These are phyloP conservation scores for Ahaetulla prasina DNA, from an alignment of 2,113 vertebrate genomes.

Conservation along the genomic window DNA sequence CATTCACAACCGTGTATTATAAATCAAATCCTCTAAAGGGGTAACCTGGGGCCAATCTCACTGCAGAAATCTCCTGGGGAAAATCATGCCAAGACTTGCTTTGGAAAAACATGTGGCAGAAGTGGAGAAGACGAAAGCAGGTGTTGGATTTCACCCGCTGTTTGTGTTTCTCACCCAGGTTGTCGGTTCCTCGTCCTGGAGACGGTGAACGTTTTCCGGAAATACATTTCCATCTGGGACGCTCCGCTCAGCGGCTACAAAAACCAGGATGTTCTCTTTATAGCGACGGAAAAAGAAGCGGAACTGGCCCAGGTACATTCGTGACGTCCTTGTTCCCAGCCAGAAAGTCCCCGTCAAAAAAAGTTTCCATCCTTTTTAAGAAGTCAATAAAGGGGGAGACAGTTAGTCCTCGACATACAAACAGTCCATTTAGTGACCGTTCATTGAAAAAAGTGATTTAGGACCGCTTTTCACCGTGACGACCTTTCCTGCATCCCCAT, in stretches of 20 bases:
- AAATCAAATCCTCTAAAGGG: neutral
- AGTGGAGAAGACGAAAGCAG: neutral
- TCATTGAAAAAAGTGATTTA: too few relatives aligned
- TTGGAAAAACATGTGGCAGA: neutral
- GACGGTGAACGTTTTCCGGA: slow-evolving; percentile 81
- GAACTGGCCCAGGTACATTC: slow-evolving; percentile 76
- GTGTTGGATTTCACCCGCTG: neutral
- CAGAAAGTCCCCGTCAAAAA: neutral
- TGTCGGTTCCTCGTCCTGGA: slow-evolving; percentile 77
- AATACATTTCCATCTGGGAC: slow-evolving; percentile 86
- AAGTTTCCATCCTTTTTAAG: too few relatives aligned
- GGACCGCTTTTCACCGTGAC: too few relatives aligned
- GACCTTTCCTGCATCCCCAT: too few relatives aligned
- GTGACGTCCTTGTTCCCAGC: neutral
- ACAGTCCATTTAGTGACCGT: too few relatives aligned
- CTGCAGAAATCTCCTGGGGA: too few relatives aligned
- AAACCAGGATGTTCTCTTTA: slow-evolving; percentile 66
- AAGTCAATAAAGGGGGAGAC: neutral
- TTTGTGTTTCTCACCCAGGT: slow-evolving; percentile 57
- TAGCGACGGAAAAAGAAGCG: slow-evolving; percentile 73
- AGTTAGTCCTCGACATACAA: too few relatives aligned
- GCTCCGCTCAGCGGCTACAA: slow-evolving; percentile 79
- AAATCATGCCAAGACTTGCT: neutral
- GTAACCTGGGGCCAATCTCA: too few relatives aligned
- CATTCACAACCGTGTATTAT: neutral